Percentiles rank a stretch among this genome's conserved stretches.
phyloP scores from a whole-genome alignment of 2,797 vertebrate species.

The Melanotaenia boesemani region DNA sequence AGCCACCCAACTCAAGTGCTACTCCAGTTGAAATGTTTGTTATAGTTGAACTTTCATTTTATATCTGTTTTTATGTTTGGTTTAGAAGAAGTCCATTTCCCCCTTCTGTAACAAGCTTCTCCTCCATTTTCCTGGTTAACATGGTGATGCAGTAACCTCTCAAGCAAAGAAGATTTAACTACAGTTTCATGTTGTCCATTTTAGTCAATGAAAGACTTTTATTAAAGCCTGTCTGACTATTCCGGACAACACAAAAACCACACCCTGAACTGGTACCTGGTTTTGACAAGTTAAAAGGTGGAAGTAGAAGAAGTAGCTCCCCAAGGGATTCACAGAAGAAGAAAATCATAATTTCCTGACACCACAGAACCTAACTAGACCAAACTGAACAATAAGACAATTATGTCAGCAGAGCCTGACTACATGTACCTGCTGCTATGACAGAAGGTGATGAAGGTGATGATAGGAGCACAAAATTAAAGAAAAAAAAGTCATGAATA shows the following conservation, averaged over 20 bases:
- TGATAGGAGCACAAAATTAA: background rate
- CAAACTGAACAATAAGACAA: background rate
- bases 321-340: background rate
- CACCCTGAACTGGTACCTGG: too few species aligned
- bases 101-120: background rate
- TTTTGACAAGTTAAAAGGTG: background rate
- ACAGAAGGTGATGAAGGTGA: background rate
- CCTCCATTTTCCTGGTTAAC: slow-evolving; percentile 5
- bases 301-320: background rate
- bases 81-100: background rate
- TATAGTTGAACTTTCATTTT: background rate
- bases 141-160: background rate
- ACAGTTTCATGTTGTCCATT: background rate
- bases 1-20: too few species aligned
- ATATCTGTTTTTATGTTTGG: background rate
- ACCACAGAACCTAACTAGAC: background rate
- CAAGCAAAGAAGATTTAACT: background rate
- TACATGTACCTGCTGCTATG: background rate
- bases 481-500: too few species aligned
- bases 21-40: too few species aligned
- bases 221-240: background rate
- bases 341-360: background rate
- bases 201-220: background rate
- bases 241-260: background rate
- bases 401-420: background rate